Evolutionary conservation across 37 sponge, comb jelly and placozoan genomes (phyloP), one percentile per base, ranked within the genome.

Genomic region (Spongilla lacustris): DNA sequence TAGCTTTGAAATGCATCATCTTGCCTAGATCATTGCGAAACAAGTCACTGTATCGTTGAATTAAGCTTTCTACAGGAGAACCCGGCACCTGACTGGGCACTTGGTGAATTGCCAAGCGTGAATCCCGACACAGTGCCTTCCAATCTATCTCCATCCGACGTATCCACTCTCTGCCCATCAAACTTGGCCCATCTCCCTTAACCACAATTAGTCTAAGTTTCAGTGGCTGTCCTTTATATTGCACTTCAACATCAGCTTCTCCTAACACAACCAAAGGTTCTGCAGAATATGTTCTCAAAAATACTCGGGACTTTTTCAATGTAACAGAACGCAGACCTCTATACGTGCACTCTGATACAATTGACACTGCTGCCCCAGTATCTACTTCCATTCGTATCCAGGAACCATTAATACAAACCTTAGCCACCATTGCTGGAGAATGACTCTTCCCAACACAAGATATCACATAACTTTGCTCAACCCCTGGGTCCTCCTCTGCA

Each of bases 1-100:
- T 36, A 33, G 87, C 87, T 48, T 37, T 24, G 67, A 36, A 71
- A 2, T 66, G 76, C 0, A n/a, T 10, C 10, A 87, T 70, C 32
- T 25, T 73, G 26, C 87, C 87, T 30, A 80, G 37, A 1, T 72
- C 81, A 70, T 79, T 74, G 27, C 68, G 3, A 73, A 87, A 80
- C 17, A 87, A 74, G 71, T 87, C 81, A 30, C 33, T 21, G 46
- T 87, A 73, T 67, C 80, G 17, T n/a, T 71, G 67, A 27, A 73
- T 74, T 36, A 87, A 24, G 23, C 22, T 9, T 22, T 81, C 30
- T 21, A 75, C 35, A 11, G 73, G 46, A 34, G 27, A n/a, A 24
- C 12, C 23, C 26, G 5, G 29, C 23, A 67, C 36, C 8, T 67
- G 17, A 67, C 31, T 23, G 24, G 50, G 25, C 50, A 82, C 83